Conservation (phyloP, 2,888 invertebrate genomes). For the Antheraea assamensis region DNA sequence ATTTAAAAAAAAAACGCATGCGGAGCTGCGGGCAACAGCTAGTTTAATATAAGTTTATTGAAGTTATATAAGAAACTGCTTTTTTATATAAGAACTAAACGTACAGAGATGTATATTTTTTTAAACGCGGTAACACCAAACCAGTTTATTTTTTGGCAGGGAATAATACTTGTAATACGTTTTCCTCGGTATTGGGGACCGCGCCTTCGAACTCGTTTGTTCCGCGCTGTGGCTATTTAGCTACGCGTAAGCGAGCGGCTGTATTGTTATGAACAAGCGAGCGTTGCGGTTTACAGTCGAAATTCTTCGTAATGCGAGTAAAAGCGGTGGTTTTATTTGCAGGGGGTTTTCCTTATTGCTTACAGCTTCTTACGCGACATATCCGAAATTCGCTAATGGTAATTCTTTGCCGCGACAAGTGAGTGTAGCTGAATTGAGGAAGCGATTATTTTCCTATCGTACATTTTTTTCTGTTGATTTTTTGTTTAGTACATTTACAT, state of each 20-base stretch:
- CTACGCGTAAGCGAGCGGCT: not conserved
- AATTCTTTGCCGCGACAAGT: not conserved
- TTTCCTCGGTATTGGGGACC: not conserved
- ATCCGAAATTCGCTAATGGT: not conserved
- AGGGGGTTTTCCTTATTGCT: not conserved
- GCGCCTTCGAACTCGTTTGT: not conserved
- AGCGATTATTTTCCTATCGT: not conserved
- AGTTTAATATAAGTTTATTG: too few species aligned
- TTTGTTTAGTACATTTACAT: too few species aligned
- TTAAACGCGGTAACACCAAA: not conserved
- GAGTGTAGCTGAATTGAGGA: not conserved
- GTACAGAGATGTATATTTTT: too few species aligned
- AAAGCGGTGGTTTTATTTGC: not conserved
- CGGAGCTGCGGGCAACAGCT: too few species aligned
- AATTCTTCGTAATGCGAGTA: not conserved
- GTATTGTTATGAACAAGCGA: slow-evolving; percentile 5
- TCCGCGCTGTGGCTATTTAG: not conserved
- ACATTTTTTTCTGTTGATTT: not conserved
- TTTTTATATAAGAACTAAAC: too few species aligned
- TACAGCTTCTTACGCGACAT: not conserved
- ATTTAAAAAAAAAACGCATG: too few species aligned
- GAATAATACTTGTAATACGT: not conserved
- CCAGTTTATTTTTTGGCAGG: not conserved
- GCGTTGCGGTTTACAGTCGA: not conserved
- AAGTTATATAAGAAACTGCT: too few species aligned